Conservation (phyloP, 2,888 invertebrate species). For the Nipponacmea schrenckii region DNA sequence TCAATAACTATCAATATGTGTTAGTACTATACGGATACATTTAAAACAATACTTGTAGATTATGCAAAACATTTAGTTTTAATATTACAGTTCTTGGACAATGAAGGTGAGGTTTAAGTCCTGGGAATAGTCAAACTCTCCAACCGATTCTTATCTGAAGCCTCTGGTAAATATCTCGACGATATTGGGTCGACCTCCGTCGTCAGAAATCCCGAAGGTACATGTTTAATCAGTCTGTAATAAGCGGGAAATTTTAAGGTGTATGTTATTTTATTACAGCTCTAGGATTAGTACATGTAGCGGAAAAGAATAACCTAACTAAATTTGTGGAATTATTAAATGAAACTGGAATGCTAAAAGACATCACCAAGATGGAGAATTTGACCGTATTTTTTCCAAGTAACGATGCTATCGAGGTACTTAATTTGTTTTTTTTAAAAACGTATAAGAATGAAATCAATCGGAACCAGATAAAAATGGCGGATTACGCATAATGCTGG, state of each 20-base stretch:
- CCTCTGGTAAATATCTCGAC: too few species aligned
- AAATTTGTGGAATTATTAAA: conserved; percentile 72
- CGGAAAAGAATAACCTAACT: conserved; percentile 74
- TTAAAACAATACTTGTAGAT: conserved; percentile 2
- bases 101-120: too few species aligned
- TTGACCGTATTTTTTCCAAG: conserved; percentile 71
- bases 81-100: conserved; percentile 10
- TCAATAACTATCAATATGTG: not conserved
- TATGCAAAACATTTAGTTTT: not conserved
- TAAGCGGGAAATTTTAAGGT: too few species aligned
- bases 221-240: too few species aligned
- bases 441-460: too few species aligned
- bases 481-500: too few species aligned
- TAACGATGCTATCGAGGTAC: conserved; percentile 68
- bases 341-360: conserved; percentile 66
- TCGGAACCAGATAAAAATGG: too few species aligned
- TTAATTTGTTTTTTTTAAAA: conserved; percentile 13
- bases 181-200: too few species aligned
- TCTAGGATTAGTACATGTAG: conserved; percentile 68
- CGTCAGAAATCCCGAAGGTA: too few species aligned
- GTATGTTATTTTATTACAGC: conserved; percentile 54
- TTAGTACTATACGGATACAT: not conserved
- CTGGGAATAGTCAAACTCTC: too few species aligned
- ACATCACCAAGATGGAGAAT: conserved; percentile 66
- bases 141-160: too few species aligned